Evolutionary conservation across 2,888 invertebrate species (phyloP).

Genomic region (Protophormia terraenovae): DNA sequence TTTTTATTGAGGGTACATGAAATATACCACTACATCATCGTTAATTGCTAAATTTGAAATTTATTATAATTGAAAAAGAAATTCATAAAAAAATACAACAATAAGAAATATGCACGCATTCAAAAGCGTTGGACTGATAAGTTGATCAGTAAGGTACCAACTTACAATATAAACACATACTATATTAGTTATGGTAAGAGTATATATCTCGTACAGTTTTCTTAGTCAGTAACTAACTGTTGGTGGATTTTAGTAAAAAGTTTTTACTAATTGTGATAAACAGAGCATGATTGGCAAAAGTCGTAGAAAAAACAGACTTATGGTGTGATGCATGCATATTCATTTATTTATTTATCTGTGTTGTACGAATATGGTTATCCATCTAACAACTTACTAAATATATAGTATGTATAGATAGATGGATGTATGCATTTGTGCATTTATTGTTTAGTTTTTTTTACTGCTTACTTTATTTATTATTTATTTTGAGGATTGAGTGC

Average conservation of each 20-base stretch:
- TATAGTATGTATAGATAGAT: not conserved
- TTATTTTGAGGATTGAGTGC: not conserved
- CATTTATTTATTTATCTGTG: constrained; percentile 36
- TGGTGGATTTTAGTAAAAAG: constrained; percentile 33
- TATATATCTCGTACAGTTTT: constrained; percentile 21
- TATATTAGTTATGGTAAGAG: too few relatives aligned
- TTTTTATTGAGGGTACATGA: not conserved
- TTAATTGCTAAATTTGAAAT: constrained; percentile 38
- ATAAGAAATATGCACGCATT: constrained; percentile 56
- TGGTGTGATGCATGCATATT: constrained; percentile 54
- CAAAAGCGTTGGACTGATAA: constrained; percentile 67
- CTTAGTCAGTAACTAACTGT: constrained; percentile 41
- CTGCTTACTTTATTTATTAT: not conserved
- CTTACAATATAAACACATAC: not conserved
- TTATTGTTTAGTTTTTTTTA: not conserved
- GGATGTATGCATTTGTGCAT: constrained; percentile 7
- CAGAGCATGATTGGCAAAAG: constrained; percentile 61
- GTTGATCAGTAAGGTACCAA: constrained; percentile 59
- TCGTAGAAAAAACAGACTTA: constrained; percentile 34
- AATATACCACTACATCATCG: constrained; percentile 37
- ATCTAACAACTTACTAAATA: too few relatives aligned
- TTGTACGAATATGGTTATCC: not conserved
- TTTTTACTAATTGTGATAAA: constrained; percentile 67
- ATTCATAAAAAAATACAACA: constrained; percentile 22
- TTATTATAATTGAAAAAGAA: constrained; percentile 26